These are phyloP conservation scores for Lasiurus cinereus DNA, from an alignment of 2,113 vertebrate species.

Conservation along the genomic window DNA sequence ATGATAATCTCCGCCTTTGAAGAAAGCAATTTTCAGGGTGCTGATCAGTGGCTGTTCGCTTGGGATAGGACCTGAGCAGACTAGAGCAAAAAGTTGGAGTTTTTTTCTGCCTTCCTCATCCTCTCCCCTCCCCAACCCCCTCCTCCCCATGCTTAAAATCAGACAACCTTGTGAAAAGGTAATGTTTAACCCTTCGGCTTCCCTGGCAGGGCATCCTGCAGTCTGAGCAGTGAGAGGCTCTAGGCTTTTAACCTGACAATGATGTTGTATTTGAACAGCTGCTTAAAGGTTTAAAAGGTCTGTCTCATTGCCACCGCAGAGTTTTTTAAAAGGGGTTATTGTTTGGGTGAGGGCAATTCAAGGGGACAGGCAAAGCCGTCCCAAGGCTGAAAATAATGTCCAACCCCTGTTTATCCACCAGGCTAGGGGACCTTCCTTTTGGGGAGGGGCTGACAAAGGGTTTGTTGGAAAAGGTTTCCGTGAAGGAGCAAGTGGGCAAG, in stretches of 20 bases:
- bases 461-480: constrained; percentile 72
- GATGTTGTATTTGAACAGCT: constrained; percentile 95
- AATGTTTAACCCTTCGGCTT: constrained; percentile 83
- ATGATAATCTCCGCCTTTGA: constrained; percentile 78
- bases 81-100: not conserved
- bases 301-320: constrained; percentile 91
- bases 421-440: constrained; percentile 68
- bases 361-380: constrained; percentile 74
- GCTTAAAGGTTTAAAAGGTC: constrained; percentile 91
- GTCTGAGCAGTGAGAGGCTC: constrained; percentile 85
- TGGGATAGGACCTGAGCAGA: constrained; percentile 49
- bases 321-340: constrained; percentile 89
- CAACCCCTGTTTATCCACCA: constrained; percentile 66
- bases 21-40: constrained; percentile 47
- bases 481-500: constrained; percentile 41
- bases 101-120: not conserved
- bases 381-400: constrained; percentile 81
- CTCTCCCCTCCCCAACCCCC: not conserved
- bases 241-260: constrained; percentile 93
- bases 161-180: constrained; percentile 72
- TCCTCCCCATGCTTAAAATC: constrained; percentile 59
- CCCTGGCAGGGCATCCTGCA: constrained; percentile 71
- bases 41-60: constrained; percentile 27
- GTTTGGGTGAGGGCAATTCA: constrained; percentile 82
- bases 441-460: constrained; percentile 60